Evolutionary conservation across 2,113 vertebrate species (phyloP), one percentile per base, ranked within the genome.

Genomic region (Ptyas mucosa): DNA sequence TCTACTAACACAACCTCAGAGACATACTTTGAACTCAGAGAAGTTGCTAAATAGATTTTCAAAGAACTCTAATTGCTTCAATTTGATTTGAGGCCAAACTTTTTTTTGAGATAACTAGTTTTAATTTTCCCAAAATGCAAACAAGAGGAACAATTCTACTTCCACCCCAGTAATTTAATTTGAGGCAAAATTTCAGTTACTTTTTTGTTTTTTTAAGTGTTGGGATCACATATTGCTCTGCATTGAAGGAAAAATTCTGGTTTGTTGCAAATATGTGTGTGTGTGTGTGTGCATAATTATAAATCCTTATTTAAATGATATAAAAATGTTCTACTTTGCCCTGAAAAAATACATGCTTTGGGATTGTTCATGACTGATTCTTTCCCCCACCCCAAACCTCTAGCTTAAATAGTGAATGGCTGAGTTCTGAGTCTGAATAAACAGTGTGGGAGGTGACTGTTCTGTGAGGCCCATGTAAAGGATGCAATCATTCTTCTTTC

Each of bases 391-490:
- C 20, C 29, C 46, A 51, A 46, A 53, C 61, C 96, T 96, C 97
- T 98, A 98, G 98, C 98, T 98, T 97, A 96, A 97, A 97, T 97
- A 97, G 97, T 98, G 98, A 97, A 98, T 98, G 98, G 98, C 98
- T 96, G 95, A 96, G 97, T 97, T 98, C 97, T 97, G 97, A 98
- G 98, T 98, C 97, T 98, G 97, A 97, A 98, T 98, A 98, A 98
- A 98, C 98, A 98, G 98, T 98, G 98, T 98, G 98, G 98, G 98
- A 98, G 98, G 98, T 98, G 98, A 97, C 98, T 97, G 97, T 96
- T 97, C 97, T 96, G 97, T 98, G 98, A 97, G 98, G 98, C 98
- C 98, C 97, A 95, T 96, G 97, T 90, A 96, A 97, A 98, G 98
- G 98, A 97, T 97, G 96, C 97, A 97, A 97, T 97, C 97, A 97